Evolutionary conservation across 2,797 vertebrate genomes (phyloP), one percentile per base, ranked within the genome.

Genomic region (Acridotheres tristis): DNA sequence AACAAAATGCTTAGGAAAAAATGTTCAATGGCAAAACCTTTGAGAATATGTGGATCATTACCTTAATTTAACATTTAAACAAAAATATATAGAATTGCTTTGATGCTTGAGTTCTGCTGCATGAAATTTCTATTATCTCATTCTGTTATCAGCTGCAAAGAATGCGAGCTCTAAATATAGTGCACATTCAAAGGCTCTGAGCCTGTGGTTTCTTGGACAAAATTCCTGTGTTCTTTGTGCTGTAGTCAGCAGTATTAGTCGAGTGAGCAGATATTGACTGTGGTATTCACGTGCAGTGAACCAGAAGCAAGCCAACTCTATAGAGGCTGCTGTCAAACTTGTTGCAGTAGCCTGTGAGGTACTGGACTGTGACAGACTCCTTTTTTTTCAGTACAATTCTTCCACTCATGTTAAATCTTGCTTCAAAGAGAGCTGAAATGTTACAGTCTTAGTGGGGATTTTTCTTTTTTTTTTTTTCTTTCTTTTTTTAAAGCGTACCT

Each of bases 161-260:
- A 96, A 97, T 97, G 93, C 50, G 71, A 47, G 68, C 84, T 93
- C 94, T 96, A 96, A 97, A 97, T 97, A 96, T 90, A 96, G 94
- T 75, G 58, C 83, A 81, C 89, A 95, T 97, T 97, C 93, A 94
- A 80, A 72, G 92, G 71, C 94, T 83, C 73, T 73, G 66, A 96
- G 95, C 45, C 80, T 55, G 71, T 86, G 91, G 96, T 94, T 95
- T 96, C 97, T 97, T 96, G 97, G 95, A 95, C 95, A 88, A 95
- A 97, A 97, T 96, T 97, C 96, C 95, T 94, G 88, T 96, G 97
- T 97, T 97, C 97, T 98, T 98, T 98, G 97, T 98, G 97, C 94
- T 95, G 90, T 32, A 96, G 96, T 98, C 97, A 98, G 97, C 97
- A 97, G 97, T 97, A 97, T 95, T 97, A 93, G 92, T 95, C 17